These are phyloP conservation scores for Syrista parreyssii DNA, from an alignment of 2,888 invertebrate species.

Conservation along the genomic window DNA sequence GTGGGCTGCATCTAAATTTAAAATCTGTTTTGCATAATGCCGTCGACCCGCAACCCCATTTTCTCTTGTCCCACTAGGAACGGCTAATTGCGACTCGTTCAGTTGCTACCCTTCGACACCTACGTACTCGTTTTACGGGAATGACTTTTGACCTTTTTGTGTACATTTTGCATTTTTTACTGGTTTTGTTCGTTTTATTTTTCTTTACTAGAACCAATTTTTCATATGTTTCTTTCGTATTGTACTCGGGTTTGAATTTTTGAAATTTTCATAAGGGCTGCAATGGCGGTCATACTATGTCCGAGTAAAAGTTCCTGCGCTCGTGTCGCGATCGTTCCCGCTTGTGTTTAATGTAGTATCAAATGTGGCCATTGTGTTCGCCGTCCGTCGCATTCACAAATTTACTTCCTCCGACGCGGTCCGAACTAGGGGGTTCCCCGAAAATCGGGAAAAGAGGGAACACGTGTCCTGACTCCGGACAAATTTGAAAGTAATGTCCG, in stretches of 20 bases:
- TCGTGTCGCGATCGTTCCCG: conserved; percentile 31
- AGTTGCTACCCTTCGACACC: conserved; percentile 59
- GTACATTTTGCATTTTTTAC: conserved; percentile 20
- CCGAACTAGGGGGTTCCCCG: conserved; percentile 13
- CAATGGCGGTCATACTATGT: conserved; percentile 8
- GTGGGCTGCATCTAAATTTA: conserved; percentile 61
- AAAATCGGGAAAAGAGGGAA: conserved; percentile 11
- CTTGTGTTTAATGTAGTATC: conserved; percentile 63
- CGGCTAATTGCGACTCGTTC: conserved; percentile 61
- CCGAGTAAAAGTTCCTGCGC: conserved; percentile 13
- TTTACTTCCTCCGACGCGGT: conserved; percentile 51
- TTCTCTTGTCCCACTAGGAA: conserved; percentile 45
- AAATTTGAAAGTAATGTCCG: background rate
- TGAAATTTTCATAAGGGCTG: background rate
- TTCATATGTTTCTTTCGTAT: background rate
- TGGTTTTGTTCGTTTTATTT: conserved; percentile 12
- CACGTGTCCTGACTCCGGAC: conserved; percentile 11
- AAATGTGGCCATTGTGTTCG: conserved; percentile 61
- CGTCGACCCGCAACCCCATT: conserved; percentile 39
- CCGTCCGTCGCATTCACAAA: conserved; percentile 57
- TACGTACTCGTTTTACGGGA: conserved; percentile 51
- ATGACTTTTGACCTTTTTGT: conserved; percentile 17
- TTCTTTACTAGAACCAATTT: background rate
- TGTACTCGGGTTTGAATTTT: background rate
- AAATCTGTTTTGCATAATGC: conserved; percentile 65